Conservation (phyloP, 2,113 vertebrate species). For the Tapirus terrestris region DNA sequence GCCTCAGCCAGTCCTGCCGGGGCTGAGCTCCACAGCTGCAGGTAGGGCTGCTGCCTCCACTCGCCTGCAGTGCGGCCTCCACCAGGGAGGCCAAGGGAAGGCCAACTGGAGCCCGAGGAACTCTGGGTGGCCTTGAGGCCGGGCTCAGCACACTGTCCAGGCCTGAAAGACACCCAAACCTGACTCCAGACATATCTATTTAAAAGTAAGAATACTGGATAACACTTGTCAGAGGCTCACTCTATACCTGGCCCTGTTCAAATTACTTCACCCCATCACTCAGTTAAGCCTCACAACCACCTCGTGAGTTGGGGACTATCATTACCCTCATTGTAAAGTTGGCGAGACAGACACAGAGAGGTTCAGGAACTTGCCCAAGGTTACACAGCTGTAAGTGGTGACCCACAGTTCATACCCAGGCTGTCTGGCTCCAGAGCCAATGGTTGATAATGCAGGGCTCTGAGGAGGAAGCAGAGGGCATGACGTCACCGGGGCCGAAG, state of each 20-base stretch:
- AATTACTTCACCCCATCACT: not conserved
- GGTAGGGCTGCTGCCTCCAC: not conserved
- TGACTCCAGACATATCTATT: not conserved
- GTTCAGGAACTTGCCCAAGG: not conserved
- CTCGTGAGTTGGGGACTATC: not conserved
- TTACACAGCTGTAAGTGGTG: not conserved
- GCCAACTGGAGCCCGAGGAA: fast-evolving
- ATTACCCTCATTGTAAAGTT: not conserved
- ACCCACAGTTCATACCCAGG: fast-evolving
- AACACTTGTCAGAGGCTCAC: not conserved
- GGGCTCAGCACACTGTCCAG: not conserved
- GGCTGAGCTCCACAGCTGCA: fast-evolving
- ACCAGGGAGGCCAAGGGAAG: no score
- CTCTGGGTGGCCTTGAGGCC: not conserved
- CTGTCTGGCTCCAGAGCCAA: not conserved
- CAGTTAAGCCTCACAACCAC: not conserved
- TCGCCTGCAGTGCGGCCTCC: not conserved
- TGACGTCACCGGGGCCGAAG: fast-evolving
- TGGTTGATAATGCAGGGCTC: not conserved
- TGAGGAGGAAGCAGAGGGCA: no score
- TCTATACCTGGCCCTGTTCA: not conserved
- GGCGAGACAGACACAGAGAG: not conserved
- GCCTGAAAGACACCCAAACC: not conserved
- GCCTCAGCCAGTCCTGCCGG: not conserved
- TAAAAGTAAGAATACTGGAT: not conserved